A percentile compares a stretch with the other conserved stretches of the same genome.
These are phyloP conservation scores for Patella vulgata DNA, from an alignment of 1,140 invertebrate genomes.

Conservation along the genomic window DNA sequence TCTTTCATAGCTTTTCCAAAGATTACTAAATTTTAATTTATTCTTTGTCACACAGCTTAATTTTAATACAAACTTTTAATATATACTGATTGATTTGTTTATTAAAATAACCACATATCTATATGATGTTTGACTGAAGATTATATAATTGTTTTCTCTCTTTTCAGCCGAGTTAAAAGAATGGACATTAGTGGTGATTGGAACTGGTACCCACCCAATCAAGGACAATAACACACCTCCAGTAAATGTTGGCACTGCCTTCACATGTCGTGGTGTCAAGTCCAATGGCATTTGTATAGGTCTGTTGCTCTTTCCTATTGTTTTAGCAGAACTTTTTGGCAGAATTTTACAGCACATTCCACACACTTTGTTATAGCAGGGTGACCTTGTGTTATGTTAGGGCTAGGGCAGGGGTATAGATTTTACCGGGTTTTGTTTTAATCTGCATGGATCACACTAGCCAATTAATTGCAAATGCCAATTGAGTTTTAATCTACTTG, in stretches of 20 bases:
- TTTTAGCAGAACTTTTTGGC: constrained; percentile 12
- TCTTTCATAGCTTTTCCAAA: too few species aligned
- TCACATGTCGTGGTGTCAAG: constrained; percentile 52
- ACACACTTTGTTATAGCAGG: background rate
- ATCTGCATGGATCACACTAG: too few species aligned
- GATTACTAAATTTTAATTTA: too few species aligned
- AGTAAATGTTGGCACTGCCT: constrained; percentile 23
- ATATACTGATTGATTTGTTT: too few species aligned
- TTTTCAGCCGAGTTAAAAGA: constrained; percentile 58
- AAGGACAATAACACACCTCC: constrained; percentile 37
- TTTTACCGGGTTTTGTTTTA: too few species aligned
- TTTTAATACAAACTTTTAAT: too few species aligned
- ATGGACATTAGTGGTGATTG: constrained; percentile 53
- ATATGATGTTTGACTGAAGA: too few species aligned
- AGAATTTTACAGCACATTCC: constrained; percentile 16
- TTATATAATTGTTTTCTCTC: constrained; percentile 9
- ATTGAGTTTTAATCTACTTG: too few species aligned
- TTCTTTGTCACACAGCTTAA: too few species aligned
- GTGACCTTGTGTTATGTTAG: background rate
- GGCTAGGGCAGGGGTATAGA: background rate
- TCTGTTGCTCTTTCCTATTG: constrained; percentile 32
- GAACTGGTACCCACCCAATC: constrained; percentile 49
- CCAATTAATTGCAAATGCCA: too few species aligned
- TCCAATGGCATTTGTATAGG: constrained; percentile 58
- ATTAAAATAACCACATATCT: too few species aligned